Evolutionary conservation across 2,888 invertebrate genomes (phyloP).

Genomic region (Toxonevra muliebris): DNA sequence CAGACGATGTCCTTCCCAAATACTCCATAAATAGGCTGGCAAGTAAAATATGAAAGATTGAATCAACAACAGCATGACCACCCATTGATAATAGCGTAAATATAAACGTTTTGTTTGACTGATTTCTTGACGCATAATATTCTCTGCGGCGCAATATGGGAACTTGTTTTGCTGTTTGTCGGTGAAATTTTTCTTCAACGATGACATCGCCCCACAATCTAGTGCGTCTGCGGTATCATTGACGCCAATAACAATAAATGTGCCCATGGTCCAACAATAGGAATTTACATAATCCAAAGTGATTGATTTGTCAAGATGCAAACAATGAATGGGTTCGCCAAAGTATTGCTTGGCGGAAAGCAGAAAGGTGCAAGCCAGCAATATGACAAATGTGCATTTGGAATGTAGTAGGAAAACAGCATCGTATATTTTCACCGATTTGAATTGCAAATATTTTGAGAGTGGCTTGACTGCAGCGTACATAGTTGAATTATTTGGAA

Average conservation of each 20-base stretch:
- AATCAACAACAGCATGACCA: slow-evolving; percentile 56
- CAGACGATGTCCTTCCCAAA: slow-evolving; percentile 66
- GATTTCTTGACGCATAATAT: slow-evolving; percentile 49
- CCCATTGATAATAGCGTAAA: slow-evolving; percentile 63
- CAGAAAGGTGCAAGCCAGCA: slow-evolving; percentile 77
- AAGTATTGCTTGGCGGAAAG: slow-evolving; percentile 86
- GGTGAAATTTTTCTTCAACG: slow-evolving; percentile 17
- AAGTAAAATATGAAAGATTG: slow-evolving; percentile 59
- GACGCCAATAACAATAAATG: slow-evolving; percentile 67
- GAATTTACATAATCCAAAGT: slow-evolving; percentile 74
- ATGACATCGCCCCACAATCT: slow-evolving; percentile 2
- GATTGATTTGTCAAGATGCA: slow-evolving; percentile 65
- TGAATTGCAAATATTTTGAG: slow-evolving; percentile 69
- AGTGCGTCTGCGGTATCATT: slow-evolving; percentile 36
- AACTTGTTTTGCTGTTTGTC: slow-evolving; percentile 47
- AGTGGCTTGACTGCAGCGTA: slow-evolving; percentile 75
- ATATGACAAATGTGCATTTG: slow-evolving; percentile 74
- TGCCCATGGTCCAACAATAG: slow-evolving; percentile 83
- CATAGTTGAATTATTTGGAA: slow-evolving; percentile 63
- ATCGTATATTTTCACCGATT: slow-evolving; percentile 78
- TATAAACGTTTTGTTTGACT: slow-evolving; percentile 52
- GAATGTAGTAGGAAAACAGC: slow-evolving; percentile 80
- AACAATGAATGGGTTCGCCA: slow-evolving; percentile 84
- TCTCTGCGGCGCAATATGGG: slow-evolving; percentile 47
- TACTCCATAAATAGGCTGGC: slow-evolving; percentile 62